phyloP scores from a whole-genome alignment of 2,888 invertebrate species.

The Zonitis immaculata region DNA sequence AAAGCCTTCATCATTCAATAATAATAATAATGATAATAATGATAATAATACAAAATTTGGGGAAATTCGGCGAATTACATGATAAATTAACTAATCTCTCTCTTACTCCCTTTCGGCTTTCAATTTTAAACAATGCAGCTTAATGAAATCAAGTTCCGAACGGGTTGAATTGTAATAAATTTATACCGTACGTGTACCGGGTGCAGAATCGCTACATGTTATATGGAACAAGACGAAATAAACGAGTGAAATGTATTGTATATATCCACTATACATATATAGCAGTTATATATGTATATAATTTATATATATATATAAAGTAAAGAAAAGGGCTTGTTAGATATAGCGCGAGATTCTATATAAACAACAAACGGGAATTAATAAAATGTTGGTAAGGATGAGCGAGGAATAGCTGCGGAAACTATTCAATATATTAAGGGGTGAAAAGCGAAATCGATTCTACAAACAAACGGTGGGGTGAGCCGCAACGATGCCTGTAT shows the following conservation, averaged over 20 bases:
- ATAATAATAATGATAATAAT: too few species aligned
- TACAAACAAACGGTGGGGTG: slow-evolving; percentile 26
- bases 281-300: too few species aligned
- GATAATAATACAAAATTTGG: slow-evolving; percentile 29
- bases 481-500: slow-evolving; percentile 14
- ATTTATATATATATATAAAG: background rate
- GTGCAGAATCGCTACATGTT: slow-evolving; percentile 23
- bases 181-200: slow-evolving; percentile 41
- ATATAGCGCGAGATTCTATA: background rate
- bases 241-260: background rate
- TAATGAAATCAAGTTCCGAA: slow-evolving; percentile 51
- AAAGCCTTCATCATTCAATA: slow-evolving; percentile 32
- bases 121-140: slow-evolving; percentile 50
- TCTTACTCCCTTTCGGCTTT: slow-evolving; percentile 38
- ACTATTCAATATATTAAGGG: slow-evolving; percentile 31
- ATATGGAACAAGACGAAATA: slow-evolving; percentile 31
- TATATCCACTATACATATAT: too few species aligned
- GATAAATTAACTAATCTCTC: slow-evolving; percentile 49
- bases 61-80: slow-evolving; percentile 45
- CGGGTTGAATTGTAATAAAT: slow-evolving; percentile 49
- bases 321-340: background rate
- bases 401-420: slow-evolving; percentile 25
- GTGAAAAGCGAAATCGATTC: slow-evolving; percentile 32
- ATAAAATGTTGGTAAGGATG: slow-evolving; percentile 27
- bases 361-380: slow-evolving; percentile 20